Evolutionary conservation across 2,888 invertebrate species (phyloP).

Genomic region (Hypolimnas misippus): DNA sequence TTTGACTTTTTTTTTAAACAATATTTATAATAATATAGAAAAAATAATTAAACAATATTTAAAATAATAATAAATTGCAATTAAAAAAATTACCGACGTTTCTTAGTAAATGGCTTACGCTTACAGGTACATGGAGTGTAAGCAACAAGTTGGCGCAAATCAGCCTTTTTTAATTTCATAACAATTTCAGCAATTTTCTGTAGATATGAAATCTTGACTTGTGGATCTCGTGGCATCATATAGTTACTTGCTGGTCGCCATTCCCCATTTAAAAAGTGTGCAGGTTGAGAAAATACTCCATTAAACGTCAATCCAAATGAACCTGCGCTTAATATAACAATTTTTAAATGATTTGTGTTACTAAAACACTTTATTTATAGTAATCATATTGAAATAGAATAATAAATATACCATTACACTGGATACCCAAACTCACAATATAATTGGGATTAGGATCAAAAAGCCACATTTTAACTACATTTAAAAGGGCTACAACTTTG

Average conservation of each 20-base stretch:
- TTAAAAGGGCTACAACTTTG: constrained; percentile 69
- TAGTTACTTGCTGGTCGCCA: constrained; percentile 76
- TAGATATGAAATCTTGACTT: constrained; percentile 65
- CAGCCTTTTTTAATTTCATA: constrained; percentile 54
- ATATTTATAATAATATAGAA: neutral
- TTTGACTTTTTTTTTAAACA: neutral
- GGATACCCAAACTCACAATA: constrained; percentile 81
- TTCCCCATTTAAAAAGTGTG: constrained; percentile 62
- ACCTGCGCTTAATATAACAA: constrained; percentile 67
- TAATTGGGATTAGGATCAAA: constrained; percentile 61
- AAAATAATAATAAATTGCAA: no score
- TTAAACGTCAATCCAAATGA: constrained; percentile 80
- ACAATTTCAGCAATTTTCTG: constrained; percentile 59
- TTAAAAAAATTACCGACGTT: constrained; percentile 26
- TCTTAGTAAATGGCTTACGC: constrained; percentile 46
- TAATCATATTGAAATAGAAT: no score
- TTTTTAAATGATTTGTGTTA: no score
- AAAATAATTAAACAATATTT: no score
- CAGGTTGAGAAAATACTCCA: constrained; percentile 85
- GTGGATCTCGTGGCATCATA: constrained; percentile 63
- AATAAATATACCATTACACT: constrained; percentile 73
- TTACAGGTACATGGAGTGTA: constrained; percentile 59
- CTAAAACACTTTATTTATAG: no score
- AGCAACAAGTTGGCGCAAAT: constrained; percentile 57
- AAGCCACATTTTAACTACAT: constrained; percentile 81